Percentiles rank a stretch among this genome's conserved stretches.
Evolutionary conservation across 2,797 vertebrate species (phyloP).

Genomic region (Morus bassanus): DNA sequence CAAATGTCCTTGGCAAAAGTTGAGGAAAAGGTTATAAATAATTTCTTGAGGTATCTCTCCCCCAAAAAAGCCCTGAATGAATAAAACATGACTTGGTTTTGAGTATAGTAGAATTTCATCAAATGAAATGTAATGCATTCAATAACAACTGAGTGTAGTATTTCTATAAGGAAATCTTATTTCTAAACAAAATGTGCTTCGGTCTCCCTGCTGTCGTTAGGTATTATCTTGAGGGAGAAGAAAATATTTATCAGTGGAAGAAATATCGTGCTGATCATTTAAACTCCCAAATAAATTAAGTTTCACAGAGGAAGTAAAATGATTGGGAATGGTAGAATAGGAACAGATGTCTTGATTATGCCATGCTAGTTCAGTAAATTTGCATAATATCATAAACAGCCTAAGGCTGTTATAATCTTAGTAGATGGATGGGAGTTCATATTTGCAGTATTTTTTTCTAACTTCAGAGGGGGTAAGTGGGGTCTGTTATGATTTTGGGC

Average conservation of each 20-base stretch:
- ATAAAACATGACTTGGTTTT: background rate
- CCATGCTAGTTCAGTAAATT: constrained; percentile 37
- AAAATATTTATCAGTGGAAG: background rate
- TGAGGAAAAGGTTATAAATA: background rate
- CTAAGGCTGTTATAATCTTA: background rate
- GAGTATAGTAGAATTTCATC: background rate
- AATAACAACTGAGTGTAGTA: background rate
- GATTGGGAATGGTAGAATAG: constrained; percentile 8
- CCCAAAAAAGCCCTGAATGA: background rate
- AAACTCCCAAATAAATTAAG: constrained; percentile 29
- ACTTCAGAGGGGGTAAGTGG: background rate
- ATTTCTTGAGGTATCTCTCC: background rate
- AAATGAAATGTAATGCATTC: background rate
- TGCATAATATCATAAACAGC: constrained; percentile 54
- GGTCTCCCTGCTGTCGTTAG: constrained; percentile 18
- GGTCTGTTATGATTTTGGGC: background rate
- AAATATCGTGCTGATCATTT: background rate
- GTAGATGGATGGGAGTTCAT: background rate
- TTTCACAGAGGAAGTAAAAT: constrained; percentile 27
- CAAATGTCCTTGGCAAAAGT: background rate
- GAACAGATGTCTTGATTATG: constrained; percentile 54
- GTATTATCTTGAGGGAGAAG: background rate
- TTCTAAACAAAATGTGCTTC: background rate
- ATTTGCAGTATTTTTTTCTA: background rate
- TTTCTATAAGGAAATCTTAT: background rate